Percentiles rank a stretch among this genome's conserved stretches.
These are phyloP conservation scores for Rhynchomys soricoides DNA, from an alignment of 2,113 vertebrate genomes.

Conservation along the genomic window DNA sequence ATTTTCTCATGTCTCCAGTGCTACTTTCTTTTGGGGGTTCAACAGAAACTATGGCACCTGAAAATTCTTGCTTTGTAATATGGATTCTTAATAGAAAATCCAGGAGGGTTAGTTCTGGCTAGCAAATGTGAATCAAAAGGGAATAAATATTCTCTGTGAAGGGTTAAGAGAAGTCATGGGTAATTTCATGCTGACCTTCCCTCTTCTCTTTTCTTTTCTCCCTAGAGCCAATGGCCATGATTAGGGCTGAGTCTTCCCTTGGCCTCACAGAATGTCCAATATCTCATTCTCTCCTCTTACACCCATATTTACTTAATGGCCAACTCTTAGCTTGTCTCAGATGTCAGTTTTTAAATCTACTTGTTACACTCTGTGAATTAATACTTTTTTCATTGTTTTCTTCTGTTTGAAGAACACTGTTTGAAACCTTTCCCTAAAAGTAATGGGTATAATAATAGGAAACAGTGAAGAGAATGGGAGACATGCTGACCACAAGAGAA, in stretches of 20 bases:
- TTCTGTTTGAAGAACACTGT: background rate
- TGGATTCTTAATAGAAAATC: constrained; percentile 74
- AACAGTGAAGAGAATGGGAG: background rate
- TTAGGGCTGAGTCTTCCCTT: background rate
- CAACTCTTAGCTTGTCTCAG: background rate
- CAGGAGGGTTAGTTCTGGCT: constrained; percentile 55
- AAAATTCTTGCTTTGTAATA: constrained; percentile 65
- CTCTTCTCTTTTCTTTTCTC: background rate
- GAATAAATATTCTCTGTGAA: constrained; percentile 59
- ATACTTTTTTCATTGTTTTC: background rate
- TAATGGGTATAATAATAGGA: background rate
- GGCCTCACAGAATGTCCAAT: background rate
- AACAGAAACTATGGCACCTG: constrained; percentile 37
- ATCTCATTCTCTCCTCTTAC: background rate
- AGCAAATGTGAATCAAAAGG: constrained; percentile 44
- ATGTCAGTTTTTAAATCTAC: background rate
- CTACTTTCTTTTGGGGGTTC: constrained; percentile 8
- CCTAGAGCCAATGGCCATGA: constrained; percentile 8
- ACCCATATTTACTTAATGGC: background rate
- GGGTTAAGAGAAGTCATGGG: constrained; percentile 41
- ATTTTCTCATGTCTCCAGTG: background rate
- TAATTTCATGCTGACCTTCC: constrained; percentile 55
- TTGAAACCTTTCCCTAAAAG: background rate
- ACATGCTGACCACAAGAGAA: background rate
- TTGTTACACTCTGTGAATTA: background rate